These are phyloP conservation scores for Drosophila ercepeae DNA, from an alignment of 1,140 invertebrate genomes.

Conservation along the genomic window DNA sequence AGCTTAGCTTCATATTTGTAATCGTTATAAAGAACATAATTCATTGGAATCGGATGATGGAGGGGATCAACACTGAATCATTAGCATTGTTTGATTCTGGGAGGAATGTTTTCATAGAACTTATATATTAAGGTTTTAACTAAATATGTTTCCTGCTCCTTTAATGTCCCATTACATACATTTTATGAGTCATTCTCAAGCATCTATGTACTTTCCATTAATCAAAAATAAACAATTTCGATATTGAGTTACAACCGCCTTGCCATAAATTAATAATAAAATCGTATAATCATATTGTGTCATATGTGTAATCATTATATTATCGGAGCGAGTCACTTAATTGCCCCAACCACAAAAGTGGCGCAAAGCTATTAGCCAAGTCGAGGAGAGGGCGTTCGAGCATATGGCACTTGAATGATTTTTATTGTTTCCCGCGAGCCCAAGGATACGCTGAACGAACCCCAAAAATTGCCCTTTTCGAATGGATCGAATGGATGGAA, in stretches of 20 bases:
- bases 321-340: slow-evolving; percentile 36
- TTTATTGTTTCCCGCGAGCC: slow-evolving; percentile 47
- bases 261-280: slow-evolving; percentile 54
- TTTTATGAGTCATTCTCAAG: background rate
- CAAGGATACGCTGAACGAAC: slow-evolving; percentile 50
- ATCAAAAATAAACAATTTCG: slow-evolving; percentile 19
- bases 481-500: background rate
- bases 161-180: background rate
- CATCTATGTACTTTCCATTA: background rate
- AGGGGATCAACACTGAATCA: slow-evolving; percentile 21
- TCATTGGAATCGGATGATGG: slow-evolving; percentile 14
- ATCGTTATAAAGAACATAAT: slow-evolving; percentile 46
- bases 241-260: slow-evolving; percentile 7
- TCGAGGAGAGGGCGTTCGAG: slow-evolving; percentile 23
- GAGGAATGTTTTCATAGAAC: background rate
- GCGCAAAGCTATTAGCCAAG: slow-evolving; percentile 24
- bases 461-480: slow-evolving; percentile 59
- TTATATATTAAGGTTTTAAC: no score
- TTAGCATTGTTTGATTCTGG: slow-evolving; percentile 40
- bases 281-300: slow-evolving; percentile 53
- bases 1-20: slow-evolving; percentile 39
- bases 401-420: slow-evolving; percentile 56
- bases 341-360: slow-evolving; percentile 43
- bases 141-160: background rate
- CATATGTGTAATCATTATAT: slow-evolving; percentile 44